Conservation (phyloP, 2,797 vertebrate species). For the Paramormyrops hopkinsi region DNA sequence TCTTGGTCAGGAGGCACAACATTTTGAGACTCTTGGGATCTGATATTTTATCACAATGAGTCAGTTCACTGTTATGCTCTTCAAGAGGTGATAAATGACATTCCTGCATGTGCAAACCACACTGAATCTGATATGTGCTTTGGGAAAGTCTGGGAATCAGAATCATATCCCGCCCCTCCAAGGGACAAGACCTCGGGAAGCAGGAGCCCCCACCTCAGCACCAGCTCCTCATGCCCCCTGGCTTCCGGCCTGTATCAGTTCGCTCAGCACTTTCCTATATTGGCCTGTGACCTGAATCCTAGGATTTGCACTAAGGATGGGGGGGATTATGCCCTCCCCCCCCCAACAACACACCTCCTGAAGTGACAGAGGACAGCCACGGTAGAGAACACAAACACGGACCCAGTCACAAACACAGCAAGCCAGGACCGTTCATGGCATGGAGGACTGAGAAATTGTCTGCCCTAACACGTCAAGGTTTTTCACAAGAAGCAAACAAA, state of each 20-base stretch:
- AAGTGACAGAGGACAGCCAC: slow-evolving; percentile 45
- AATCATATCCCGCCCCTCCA: neutral
- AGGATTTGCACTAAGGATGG: slow-evolving; percentile 61
- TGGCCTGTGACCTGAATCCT: slow-evolving; percentile 68
- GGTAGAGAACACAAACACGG: neutral
- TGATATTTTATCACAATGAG: neutral
- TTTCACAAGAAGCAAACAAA: neutral
- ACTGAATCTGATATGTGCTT: neutral
- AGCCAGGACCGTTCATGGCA: neutral
- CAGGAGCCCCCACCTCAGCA: neutral
- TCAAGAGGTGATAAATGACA: no score
- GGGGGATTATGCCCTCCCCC: slow-evolving; percentile 58
- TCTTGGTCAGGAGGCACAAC: neutral
- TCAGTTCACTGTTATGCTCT: neutral
- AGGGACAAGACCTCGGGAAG: neutral
- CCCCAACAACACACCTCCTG: slow-evolving; percentile 25
- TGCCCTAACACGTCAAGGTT: neutral
- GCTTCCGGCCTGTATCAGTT: slow-evolving; percentile 36
- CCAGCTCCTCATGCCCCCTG: neutral
- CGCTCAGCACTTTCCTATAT: slow-evolving; percentile 63
- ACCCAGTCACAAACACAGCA: neutral
- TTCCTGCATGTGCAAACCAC: neutral
- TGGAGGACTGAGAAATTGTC: neutral
- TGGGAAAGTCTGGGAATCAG: neutral
- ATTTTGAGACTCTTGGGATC: neutral